A percentile compares a stretch with the other conserved stretches of the same genome.
Evolutionary conservation across 2,797 vertebrate species (phyloP).

Genomic region (Pelodytes ibericus): DNA sequence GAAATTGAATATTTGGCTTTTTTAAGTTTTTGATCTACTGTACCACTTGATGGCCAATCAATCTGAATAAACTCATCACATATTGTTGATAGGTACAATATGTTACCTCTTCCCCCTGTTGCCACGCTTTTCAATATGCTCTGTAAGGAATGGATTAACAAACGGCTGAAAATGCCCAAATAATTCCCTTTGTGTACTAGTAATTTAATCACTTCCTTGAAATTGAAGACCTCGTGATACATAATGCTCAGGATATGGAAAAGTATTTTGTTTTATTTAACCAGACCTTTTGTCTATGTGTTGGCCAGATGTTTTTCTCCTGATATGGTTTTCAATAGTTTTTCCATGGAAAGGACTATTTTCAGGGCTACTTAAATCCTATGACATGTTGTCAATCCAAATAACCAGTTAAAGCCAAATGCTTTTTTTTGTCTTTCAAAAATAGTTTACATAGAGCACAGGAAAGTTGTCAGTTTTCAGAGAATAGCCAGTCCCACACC

Average conservation of each 20-base stretch:
- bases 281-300: neutral
- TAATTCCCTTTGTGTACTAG: too few relatives aligned
- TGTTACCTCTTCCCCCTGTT: too few relatives aligned
- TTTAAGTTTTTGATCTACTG: neutral
- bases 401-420: too few relatives aligned
- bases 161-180: neutral
- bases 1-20: neutral
- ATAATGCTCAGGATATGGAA: neutral
- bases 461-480: too few relatives aligned
- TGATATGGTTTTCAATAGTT: constrained; percentile 1
- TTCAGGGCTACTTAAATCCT: too few relatives aligned
- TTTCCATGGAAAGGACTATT: constrained; percentile 2
- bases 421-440: too few relatives aligned
- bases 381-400: too few relatives aligned
- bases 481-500: too few relatives aligned
- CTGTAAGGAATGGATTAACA: constrained; percentile 8
- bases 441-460: too few relatives aligned
- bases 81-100: too few relatives aligned
- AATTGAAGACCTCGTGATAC: neutral
- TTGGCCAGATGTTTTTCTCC: constrained; percentile 3
- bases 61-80: constrained; percentile 23
- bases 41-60: constrained; percentile 8
- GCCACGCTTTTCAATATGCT: constrained; percentile 1
- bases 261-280: constrained; percentile 1
- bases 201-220: neutral